Conservation (phyloP, 2,797 vertebrate species). For the Pseudochirops cupreus region DNA sequence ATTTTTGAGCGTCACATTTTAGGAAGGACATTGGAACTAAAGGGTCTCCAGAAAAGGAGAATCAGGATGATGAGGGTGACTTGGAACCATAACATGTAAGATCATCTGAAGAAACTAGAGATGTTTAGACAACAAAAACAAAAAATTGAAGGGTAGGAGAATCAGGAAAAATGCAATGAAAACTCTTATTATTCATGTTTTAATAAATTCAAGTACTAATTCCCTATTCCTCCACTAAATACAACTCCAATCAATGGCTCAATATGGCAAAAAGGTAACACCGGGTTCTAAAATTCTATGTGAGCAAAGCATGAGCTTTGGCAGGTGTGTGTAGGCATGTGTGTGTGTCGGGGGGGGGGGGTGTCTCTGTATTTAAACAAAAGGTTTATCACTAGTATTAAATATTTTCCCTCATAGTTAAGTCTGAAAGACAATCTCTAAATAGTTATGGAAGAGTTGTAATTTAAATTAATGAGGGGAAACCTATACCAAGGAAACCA, state of each 20-base stretch:
- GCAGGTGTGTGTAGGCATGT: background rate
- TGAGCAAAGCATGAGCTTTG: background rate
- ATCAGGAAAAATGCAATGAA: background rate
- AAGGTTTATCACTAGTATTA: background rate
- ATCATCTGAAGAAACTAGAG: background rate
- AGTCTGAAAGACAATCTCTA: background rate
- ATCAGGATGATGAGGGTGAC: background rate
- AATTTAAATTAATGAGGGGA: background rate
- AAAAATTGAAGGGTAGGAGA: background rate
- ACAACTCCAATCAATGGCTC: background rate
- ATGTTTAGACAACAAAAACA: background rate
- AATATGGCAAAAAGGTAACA: background rate
- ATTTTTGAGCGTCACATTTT: background rate
- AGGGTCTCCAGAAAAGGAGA: background rate
- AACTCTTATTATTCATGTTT: background rate
- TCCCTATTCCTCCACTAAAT: background rate
- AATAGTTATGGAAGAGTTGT: background rate
- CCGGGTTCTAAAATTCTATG: background rate
- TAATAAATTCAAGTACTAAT: background rate
- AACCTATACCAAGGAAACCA: background rate
- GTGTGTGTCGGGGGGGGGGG: too few relatives aligned
- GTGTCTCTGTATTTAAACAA: background rate
- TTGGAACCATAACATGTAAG: background rate
- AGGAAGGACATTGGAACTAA: background rate
- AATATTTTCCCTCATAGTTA: background rate